Base-by-base conservation (phyloP, 2,113 vertebrate genomes). In the Anarrhichthys ocellatus region DNA sequence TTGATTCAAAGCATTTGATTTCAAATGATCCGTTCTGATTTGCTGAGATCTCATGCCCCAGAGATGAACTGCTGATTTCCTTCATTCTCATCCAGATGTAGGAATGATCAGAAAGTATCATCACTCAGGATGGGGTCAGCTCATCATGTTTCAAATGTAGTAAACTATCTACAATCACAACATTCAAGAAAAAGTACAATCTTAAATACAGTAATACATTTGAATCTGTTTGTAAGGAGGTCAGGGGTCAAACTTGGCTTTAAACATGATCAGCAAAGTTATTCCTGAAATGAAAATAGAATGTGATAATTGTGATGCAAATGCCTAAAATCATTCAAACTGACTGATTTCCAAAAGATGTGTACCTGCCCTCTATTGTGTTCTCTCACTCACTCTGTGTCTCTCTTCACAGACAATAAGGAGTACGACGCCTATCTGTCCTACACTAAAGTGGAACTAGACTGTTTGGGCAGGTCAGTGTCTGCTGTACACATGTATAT, bases 381-480 rank as follows among this genome's bases (percentile, higher is more conserved):
- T 34, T 27, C 13, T 54, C 18, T 74, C 34, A 22, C 5, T 63
- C 18, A 11, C 40, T 9, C 10, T 78, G 3, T 67, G 15, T 80
- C 44, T 59, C 22, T 86, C 76, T 27, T 68, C 32, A 52, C 82
- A 94, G 93, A 94, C 76, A 98, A 92, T 94, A 99, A 99, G 93
- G 98, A 99, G 92, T 99, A 99, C 0, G 98, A 99, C 86, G 98
- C 97, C 22, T 99, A 99, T 86, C 95, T 99, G 24, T 99, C 98
- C 82, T 99, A 99, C 82, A 99, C 98, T 91, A 99, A 99, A 96
- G 98, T 99, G 93, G 98, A 99, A 90, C 96, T 97, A 79, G 97
- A 99, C 88, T 97, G 86, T 95, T 94, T 91, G 96, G 97, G 90
- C 96, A 98, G 94, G 97, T 94, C 54, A 96, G 88, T 14, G 22